phyloP scores from a whole-genome alignment of 1,140 invertebrate species.

The Zaprionus inermis region DNA sequence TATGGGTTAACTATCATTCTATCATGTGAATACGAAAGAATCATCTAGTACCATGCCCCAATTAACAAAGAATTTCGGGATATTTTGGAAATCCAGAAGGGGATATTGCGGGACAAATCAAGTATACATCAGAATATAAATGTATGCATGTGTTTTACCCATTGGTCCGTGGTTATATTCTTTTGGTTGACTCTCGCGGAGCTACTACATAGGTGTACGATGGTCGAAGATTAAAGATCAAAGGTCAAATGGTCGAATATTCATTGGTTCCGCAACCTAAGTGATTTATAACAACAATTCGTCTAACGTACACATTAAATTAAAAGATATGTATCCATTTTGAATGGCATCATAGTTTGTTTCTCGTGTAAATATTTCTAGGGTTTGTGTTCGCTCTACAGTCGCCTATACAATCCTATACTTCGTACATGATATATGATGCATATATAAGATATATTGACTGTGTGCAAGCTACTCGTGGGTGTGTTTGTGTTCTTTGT shows the following conservation, averaged over 20 bases:
- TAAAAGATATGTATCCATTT: constrained; percentile 81
- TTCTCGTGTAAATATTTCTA: constrained; percentile 46
- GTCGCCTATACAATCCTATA: not conserved
- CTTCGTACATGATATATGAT: constrained; percentile 1
- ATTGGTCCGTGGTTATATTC: constrained; percentile 45
- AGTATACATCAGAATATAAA: not conserved
- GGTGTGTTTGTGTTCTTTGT: not conserved
- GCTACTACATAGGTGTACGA: constrained; percentile 23
- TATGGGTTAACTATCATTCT: constrained; percentile 18
- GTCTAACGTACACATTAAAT: constrained; percentile 40
- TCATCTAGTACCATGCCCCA: constrained; percentile 15
- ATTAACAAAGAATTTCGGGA: not conserved
- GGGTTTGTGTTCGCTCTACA: constrained; percentile 9
- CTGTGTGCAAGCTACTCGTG: not conserved
- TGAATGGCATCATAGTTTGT: constrained; percentile 59
- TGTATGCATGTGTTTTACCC: constrained; percentile 20
- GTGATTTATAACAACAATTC: constrained; percentile 55
- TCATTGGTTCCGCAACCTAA: constrained; percentile 72
- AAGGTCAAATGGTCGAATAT: constrained; percentile 21
- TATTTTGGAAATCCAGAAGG: constrained; percentile 4
- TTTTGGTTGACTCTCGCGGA: constrained; percentile 3
- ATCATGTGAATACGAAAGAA: constrained; percentile 35
- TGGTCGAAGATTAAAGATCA: constrained; percentile 61
- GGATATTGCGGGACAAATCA: constrained; percentile 14
- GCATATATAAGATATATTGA: not conserved